These are phyloP conservation scores for Drosophila trapezifrons DNA, from an alignment of 1,140 invertebrate genomes.

Conservation along the genomic window DNA sequence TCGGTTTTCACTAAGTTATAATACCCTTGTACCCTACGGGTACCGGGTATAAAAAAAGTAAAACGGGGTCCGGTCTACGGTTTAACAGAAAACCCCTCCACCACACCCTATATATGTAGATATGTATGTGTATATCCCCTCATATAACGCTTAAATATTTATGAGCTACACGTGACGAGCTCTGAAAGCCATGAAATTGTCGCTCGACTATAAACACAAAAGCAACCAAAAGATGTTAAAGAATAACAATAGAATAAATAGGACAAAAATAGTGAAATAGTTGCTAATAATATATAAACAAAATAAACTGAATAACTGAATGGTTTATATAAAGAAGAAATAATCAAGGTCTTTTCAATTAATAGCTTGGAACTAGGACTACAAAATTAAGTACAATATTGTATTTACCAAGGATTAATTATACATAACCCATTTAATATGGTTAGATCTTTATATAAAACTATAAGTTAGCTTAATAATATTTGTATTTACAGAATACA, in stretches of 20 bases:
- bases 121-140: neutral
- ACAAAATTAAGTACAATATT: too few relatives aligned
- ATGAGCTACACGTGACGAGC: constrained; percentile 72
- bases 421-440: too few relatives aligned
- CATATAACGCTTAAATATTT: constrained; percentile 67
- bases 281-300: neutral
- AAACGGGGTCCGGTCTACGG: constrained; percentile 36
- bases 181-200: constrained; percentile 49
- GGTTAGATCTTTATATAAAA: too few relatives aligned
- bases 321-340: too few relatives aligned
- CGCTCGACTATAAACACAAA: constrained; percentile 10
- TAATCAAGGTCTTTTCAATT: neutral
- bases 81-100: constrained; percentile 7
- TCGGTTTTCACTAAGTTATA: too few relatives aligned
- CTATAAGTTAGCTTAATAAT: too few relatives aligned
- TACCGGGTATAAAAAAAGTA: constrained; percentile 27
- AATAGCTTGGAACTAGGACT: too few relatives aligned
- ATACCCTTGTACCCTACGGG: too few relatives aligned
- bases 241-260: neutral
- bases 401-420: too few relatives aligned
- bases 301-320: neutral
- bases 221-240: neutral
- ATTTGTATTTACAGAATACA: too few relatives aligned
- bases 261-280: neutral
- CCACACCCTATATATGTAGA: neutral